A percentile compares a stretch with the other conserved stretches of the same genome.
Evolutionary conservation across 2,888 invertebrate genomes (phyloP).

Genomic region (Drosophila dives): DNA sequence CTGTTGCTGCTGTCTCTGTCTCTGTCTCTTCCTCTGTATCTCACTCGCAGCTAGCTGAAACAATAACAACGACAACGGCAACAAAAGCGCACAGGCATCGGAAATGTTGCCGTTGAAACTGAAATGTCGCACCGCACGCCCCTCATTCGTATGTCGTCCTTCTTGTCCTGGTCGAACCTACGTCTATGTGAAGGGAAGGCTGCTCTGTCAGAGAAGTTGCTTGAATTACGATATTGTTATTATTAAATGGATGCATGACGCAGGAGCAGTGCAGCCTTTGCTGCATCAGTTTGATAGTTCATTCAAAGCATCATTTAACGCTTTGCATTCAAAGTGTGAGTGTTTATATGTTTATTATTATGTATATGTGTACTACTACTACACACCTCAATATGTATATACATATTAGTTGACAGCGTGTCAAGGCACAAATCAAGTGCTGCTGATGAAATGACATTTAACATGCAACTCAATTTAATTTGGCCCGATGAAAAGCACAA

Average conservation of each 20-base stretch:
- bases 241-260: conserved; percentile 81
- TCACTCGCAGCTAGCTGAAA: conserved; percentile 59
- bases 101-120: conserved; percentile 84
- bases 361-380: conserved; percentile 10
- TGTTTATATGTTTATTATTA: not conserved
- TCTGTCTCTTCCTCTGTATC: conserved; percentile 23
- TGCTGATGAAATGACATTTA: conserved; percentile 77
- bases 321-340: conserved; percentile 57
- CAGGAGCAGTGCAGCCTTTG: conserved; percentile 42
- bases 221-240: conserved; percentile 83
- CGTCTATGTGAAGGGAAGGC: conserved; percentile 51
- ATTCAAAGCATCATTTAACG: conserved; percentile 75
- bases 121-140: conserved; percentile 75
- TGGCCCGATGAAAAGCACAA: conserved; percentile 54
- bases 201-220: conserved; percentile 75
- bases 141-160: conserved; percentile 40
- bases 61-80: conserved; percentile 72
- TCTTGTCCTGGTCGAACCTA: conserved; percentile 27
- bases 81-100: conserved; percentile 80
- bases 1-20: conserved; percentile 3
- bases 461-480: conserved; percentile 80
- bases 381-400: conserved; percentile 27
- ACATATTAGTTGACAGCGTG: conserved; percentile 47
- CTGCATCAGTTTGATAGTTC: conserved; percentile 73
- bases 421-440: conserved; percentile 72